Base-by-base conservation (phyloP, 2,797 vertebrate genomes). In the Eremophila alpestris region DNA sequence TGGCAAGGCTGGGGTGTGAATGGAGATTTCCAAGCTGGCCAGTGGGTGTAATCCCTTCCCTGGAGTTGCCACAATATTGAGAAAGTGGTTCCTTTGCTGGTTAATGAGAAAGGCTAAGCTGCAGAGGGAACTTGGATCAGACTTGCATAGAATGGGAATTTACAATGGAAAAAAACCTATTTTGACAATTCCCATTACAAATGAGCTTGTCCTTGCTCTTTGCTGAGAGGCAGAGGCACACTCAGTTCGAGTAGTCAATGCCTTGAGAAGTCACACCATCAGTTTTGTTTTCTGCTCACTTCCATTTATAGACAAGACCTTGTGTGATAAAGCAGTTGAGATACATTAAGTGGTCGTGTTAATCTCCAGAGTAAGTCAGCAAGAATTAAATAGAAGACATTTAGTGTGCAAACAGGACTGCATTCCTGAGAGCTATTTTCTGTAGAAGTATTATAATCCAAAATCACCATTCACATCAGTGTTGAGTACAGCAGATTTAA, bases 41-140 rank as follows among this genome's bases (percentile, higher is more conserved):
- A 5, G 62, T 88, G 83, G 80, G 59, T 91, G 40, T 96, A 96
- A 95, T 94, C 93, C 85, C 86, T 95, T 94, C 80, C 80, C 74
- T 36, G 52, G 59, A 90, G 80, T 86, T 11, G 2, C 87, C 87
- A 56, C 67, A 86, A 69, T 40, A 52, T 79, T 94, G 74, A 78
- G 76, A 86, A 93, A 70, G 45, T 88, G 55, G 41, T 81, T 92
- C 59, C 58, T 92, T 87, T 2, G 0, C 51, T 92, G 52, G 43
- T 56, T 95, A 96, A 96, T 89, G 89, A 94, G 87, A 77, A 84
- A 68, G 30, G 54, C 81, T 90, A 80, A 94, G 56, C 64, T 87
- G 76, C 56, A 81, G 74, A 76, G 27, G 26, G 24, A 88, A 87
- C 63, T 22, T 88, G 62, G 52, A 70, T 94, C 88, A 95, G 59